Evolutionary conservation across 1,140 invertebrate species (phyloP).

Genomic region (Babylonia areolata): DNA sequence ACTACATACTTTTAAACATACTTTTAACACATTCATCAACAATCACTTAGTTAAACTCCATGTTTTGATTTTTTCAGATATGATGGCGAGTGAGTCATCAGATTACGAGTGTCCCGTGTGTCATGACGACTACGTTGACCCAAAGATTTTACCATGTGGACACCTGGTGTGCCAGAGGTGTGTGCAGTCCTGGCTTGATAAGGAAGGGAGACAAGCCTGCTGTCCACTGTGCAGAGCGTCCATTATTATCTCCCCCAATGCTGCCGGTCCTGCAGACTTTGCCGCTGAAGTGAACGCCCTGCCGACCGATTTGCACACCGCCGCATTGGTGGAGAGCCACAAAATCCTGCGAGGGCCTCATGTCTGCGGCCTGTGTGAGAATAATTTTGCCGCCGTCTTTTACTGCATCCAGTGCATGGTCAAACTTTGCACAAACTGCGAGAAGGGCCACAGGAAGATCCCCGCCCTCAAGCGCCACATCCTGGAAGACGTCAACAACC

Average conservation of each 20-base stretch:
- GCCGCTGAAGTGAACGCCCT: not conserved
- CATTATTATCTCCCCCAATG: not conserved
- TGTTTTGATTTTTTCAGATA: too few species aligned
- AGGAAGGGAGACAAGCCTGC: not conserved
- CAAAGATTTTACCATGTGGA: not conserved
- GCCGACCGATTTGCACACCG: not conserved
- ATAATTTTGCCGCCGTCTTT: not conserved
- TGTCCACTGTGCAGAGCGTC: not conserved
- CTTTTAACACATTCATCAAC: too few species aligned
- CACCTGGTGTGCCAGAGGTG: not conserved
- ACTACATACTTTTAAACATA: too few species aligned
- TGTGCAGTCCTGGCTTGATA: not conserved
- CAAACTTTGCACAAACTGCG: not conserved
- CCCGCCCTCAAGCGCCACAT: not conserved
- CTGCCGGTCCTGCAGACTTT: not conserved
- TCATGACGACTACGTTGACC: not conserved
- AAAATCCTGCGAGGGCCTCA: not conserved
- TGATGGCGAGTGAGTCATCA: too few species aligned
- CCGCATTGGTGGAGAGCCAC: not conserved
- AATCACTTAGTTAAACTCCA: too few species aligned
- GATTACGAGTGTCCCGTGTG: slow-evolving; percentile 3
- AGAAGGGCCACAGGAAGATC: not conserved
- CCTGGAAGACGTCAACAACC: not conserved
- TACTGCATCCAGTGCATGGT: not conserved
- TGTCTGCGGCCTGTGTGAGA: not conserved